Base-by-base conservation (phyloP, 2,113 vertebrate genomes). In the Osmerus eperlanus region DNA sequence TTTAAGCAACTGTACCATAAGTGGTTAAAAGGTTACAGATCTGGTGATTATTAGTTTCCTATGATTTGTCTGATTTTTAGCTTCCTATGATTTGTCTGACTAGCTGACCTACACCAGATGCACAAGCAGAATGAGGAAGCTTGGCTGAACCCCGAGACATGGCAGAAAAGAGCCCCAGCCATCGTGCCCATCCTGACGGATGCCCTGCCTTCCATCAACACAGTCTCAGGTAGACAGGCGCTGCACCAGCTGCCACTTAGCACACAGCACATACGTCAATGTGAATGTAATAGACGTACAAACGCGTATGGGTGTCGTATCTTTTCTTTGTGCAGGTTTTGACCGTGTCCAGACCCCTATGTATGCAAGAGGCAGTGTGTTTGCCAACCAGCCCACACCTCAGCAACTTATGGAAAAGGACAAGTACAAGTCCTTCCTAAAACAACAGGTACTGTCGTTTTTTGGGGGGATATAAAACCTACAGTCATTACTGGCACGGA, bases 61-160 rank as follows among this genome's bases (percentile, higher is more conserved):
- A 23, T 68, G 3, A 56, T 90, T 87, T 91, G 85, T 74, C 70
- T n/a, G 75, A 87, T 21, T 21, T 21, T 21, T 21, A 21, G 21
- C 21, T 54, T 56, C 14, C 5, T 13, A 23, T 68, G 3, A 56
- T 90, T 87, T 91, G 85, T 74, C 70, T n/a, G 75, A 87, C 86
- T 81, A 98, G 97, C 95, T 82, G 94, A 98, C 87, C 94, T 98
- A 84, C 93, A 95, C 80, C 91, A 89, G 89, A 98, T 98, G 96
- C 97, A 97, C 93, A 96, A 92, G 87, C 86, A 90, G 83, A 98
- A 98, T 11, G 91, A 94, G 89, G 94, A 95, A 87, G 93, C 92
- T 4, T 94, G 90, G 91, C 93, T 81, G 88, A 94, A 94, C 62
- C 93, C 93, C 59, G 92, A 94, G 81, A 86, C 91, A 78, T 88